Base-by-base conservation (phyloP, 2,888 invertebrate species). In the Sclerodermus sp. region DNA sequence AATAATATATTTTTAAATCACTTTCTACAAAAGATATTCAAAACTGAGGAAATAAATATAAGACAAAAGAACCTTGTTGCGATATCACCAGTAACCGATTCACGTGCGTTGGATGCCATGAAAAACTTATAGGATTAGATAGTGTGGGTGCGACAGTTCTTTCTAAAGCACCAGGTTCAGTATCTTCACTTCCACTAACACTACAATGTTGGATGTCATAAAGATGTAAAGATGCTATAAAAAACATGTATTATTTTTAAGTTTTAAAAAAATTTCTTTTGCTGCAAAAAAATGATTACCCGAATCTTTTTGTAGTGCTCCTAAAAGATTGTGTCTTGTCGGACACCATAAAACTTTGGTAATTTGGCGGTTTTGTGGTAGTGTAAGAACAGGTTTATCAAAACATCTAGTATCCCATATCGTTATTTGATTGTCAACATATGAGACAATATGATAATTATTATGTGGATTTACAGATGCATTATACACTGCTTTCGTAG, bases 341-440 rank as follows among this genome's bases (percentile, higher is more conserved):
- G 94, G 93, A 72, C 94, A 93, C 96, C 96, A 96, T 53, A 85
- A 83, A 44, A 95, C 83, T 79, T 88, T 89, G 12, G 85, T 82
- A 47, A 93, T 82, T 49, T 86, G 85, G 70, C 88, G 88, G 30
- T 80, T 77, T 67, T 87, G 88, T 42, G 85, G 84, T 52, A 93
- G 80, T 10, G 88, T 85, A 23, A 91, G 80, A 57, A 91, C 83
- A 1, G 96, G 93, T 68, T 91, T 89, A 62, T 93, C 91, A 71
- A 95, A 89, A 68, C 87, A 88, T 48, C 96, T 82, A 42, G 88
- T 84, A 78, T 96, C 96, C 96, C 96, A 96, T 50, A 96, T 84
- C 56, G 86, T 86, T 49, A 93, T 87, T 66, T 88, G 87, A 70
- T 86, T 88, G 70, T 94, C 94, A 39, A 87, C 83, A 71, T 87